Base-by-base conservation (phyloP, 2,113 vertebrate species). In the Rhinoptilus africanus region DNA sequence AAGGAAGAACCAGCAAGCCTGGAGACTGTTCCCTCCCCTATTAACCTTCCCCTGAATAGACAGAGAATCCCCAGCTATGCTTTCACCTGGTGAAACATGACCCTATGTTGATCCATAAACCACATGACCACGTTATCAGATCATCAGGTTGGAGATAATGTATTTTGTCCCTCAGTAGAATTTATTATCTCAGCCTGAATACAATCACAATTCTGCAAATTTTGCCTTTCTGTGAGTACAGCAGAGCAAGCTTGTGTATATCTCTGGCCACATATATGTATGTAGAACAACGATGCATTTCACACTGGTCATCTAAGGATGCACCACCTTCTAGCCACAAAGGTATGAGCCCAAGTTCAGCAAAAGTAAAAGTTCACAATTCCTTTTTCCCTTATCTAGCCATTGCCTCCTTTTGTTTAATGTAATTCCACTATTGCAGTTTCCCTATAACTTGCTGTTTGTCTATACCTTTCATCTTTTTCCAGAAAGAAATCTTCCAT, bases 81-180 rank as follows among this genome's bases (percentile, higher is more conserved):
- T 76, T 37, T 76, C 62, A 63, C 4, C 17, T 59, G 34, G 22
- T 50, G n/a, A 95, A 62, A 68, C 18, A 9, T 18, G 15, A 64
- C n/a, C 47, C 2, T 27, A 1, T 18, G 22, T 85, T 41, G 10
- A 7, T n/a, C 8, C 24, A 72, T 82, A 74, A 81, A 2, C 6
- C 23, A 57, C 0, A 0, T 21, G 28, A 27, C 8, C 1, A 0
- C 7, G 10, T 73, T 63, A 54, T 63, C 62, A 67, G 37, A 45
- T 37, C 60, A 57, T 63, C 62, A 47, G 23, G n/a, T 75, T 37
- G 63, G 51, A 90, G 15, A 4, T 27, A 57, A 69, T 4, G 5
- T 19, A 43, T 72, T 83, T 92, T 72, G 12, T 48, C 23, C 23
- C 35, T 78, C 41, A 30, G 16, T 7, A 63, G 51, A 82, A 75